Conservation (phyloP, 2,888 invertebrate species). For the Dryobotodes eremita region DNA sequence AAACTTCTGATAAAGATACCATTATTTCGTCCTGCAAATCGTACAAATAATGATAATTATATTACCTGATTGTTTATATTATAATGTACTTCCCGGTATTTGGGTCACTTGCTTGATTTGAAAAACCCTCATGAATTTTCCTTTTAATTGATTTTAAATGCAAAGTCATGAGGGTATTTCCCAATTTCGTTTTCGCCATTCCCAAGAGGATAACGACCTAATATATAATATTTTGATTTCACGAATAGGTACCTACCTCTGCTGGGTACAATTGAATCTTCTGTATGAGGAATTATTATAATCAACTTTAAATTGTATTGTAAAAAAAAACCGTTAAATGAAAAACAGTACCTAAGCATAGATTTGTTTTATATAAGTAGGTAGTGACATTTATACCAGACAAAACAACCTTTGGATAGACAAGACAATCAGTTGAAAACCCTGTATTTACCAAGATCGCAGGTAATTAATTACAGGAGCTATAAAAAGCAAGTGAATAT, state of each 20-base stretch:
- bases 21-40: neutral
- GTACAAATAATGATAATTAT: neutral
- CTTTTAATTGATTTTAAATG: conserved; percentile 7
- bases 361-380: too few species aligned
- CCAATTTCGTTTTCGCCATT: neutral
- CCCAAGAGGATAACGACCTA: neutral
- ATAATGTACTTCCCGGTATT: neutral
- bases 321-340: neutral
- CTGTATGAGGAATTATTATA: too few species aligned
- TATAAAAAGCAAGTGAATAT: conserved; percentile 26
- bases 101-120: conserved; percentile 17
- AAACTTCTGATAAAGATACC: neutral
- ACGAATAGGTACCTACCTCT: neutral
- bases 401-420: neutral
- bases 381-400: neutral
- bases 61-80: neutral
- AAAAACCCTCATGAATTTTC: conserved; percentile 1
- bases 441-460: neutral
- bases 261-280: too few species aligned
- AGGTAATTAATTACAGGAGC: neutral
- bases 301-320: too few species aligned
- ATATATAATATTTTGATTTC: conserved; percentile 5
- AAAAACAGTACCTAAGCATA: neutral
- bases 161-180: conserved; percentile 14
- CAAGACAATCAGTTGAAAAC: neutral